Conservation (phyloP, 2,797 vertebrate genomes). For the Smutsia gigantea region DNA sequence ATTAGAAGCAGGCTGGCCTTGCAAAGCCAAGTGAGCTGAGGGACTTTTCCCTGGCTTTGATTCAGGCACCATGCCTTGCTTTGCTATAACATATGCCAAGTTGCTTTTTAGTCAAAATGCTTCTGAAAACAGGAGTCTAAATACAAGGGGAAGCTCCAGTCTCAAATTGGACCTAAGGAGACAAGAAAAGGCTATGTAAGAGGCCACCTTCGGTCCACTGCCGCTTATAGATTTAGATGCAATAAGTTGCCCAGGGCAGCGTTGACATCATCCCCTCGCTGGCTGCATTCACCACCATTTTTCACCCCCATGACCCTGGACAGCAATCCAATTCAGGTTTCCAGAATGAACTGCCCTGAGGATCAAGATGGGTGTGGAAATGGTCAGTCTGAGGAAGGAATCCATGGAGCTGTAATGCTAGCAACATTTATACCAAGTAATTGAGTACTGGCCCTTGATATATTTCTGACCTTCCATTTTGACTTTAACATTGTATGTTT, state of each 20-base stretch:
- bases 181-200: slow-evolving; percentile 39
- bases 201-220: slow-evolving; percentile 45
- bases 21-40: slow-evolving; percentile 65
- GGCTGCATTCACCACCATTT: slow-evolving; percentile 23
- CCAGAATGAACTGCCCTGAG: slow-evolving; percentile 70
- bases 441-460: slow-evolving; percentile 59
- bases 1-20: slow-evolving; percentile 73
- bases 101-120: slow-evolving; percentile 54
- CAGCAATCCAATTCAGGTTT: slow-evolving; percentile 73
- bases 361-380: slow-evolving; percentile 69
- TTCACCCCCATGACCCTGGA: slow-evolving; percentile 67
- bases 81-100: slow-evolving; percentile 68
- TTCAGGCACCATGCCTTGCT: slow-evolving; percentile 60
- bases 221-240: slow-evolving; percentile 59
- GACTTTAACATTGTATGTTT: neutral
- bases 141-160: neutral
- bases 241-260: slow-evolving; percentile 15
- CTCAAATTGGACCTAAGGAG: slow-evolving; percentile 35
- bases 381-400: slow-evolving; percentile 50
- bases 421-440: slow-evolving; percentile 54
- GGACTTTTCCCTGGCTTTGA: slow-evolving; percentile 71
- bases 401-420: slow-evolving; percentile 1
- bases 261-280: neutral
- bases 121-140: slow-evolving; percentile 60
- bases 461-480: slow-evolving; percentile 62